Base-by-base conservation (phyloP, 2,888 invertebrate species). In the Melitaea athalia region DNA sequence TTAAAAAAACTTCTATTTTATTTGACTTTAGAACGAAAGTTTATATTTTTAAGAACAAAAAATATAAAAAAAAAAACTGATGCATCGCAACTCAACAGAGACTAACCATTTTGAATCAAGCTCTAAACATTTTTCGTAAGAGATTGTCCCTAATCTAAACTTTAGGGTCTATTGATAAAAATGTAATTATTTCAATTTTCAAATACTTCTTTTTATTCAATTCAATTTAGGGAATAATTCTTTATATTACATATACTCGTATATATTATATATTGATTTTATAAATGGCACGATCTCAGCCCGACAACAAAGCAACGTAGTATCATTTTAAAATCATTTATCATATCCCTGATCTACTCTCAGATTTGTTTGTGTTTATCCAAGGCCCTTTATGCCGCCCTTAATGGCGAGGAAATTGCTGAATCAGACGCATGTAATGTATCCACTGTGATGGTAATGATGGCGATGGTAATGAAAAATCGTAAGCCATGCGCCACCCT, bases 291-390 rank as follows among this genome's bases (percentile, higher is more conserved):
- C n/a, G n/a, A 57, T 42, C 38, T 57, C 5, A 57, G 11, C 53
- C 15, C 45, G 42, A 52, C 50, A 63, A 69, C 63, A 69, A 67
- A 68, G 49, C 59, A 74, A 79, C 80, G 73, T 70, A 70, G 72
- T 78, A 85, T 87, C 84, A 81, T 84, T 89, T 89, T 87, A 87
- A 88, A 89, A 85, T 85, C 85, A 89, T 91, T 88, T 82, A 90
- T 91, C 90, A 90, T 82, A 76, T 73, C 68, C 76, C 83, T 85
- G 84, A 85, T 86, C 81, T 82, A 80, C 74, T 76, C 77, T 76
- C 77, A 75, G 81, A 87, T 87, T 85, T 85, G 84, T 85, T 84
- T 86, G 81, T 85, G 83, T 84, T 78, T 74, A 65, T 68, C 59
- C 64, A 43, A 67, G 67, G 67, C 78, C 81, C 74, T 84, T 86